These are phyloP conservation scores for Taurulus bubalis DNA, from an alignment of 2,113 vertebrate genomes.

Conservation along the genomic window DNA sequence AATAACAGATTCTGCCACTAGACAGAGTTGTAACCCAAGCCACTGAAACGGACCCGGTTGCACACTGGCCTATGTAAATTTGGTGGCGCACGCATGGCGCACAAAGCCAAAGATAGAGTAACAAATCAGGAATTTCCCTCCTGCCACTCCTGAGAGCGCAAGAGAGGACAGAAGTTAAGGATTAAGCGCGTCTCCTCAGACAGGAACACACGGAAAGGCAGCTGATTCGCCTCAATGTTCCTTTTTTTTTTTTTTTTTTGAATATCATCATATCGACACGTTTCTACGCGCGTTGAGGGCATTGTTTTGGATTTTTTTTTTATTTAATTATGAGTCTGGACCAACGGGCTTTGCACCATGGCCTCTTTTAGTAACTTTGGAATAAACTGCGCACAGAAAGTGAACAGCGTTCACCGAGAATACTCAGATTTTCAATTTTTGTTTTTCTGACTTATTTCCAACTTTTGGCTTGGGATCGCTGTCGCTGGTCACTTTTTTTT, in stretches of 20 bases:
- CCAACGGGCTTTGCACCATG: constrained; percentile 24
- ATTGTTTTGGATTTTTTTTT: constrained; percentile 3
- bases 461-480: constrained; percentile 34
- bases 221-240: constrained; percentile 15
- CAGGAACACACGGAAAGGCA: constrained; percentile 30
- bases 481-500: constrained; percentile 42
- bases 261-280: background rate
- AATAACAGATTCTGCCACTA: background rate
- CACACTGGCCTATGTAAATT: constrained; percentile 64
- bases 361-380: constrained; percentile 35
- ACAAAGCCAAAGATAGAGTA: constrained; percentile 82
- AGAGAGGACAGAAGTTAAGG: constrained; percentile 65
- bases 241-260: background rate
- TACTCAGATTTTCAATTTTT: constrained; percentile 41
- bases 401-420: constrained; percentile 30
- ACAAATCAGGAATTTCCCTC: constrained; percentile 85
- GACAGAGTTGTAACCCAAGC: background rate
- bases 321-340: constrained; percentile 36
- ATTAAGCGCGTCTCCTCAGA: constrained; percentile 57
- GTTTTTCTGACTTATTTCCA: constrained; percentile 56
- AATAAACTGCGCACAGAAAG: constrained; percentile 38
- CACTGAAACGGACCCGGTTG: constrained; percentile 38
- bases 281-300: constrained; percentile 15
- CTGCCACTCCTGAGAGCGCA: constrained; percentile 81
- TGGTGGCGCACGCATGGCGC: constrained; percentile 77